Evolutionary conservation across 2,113 vertebrate species (phyloP).

Genomic region (Halcyon malimbica): DNA sequence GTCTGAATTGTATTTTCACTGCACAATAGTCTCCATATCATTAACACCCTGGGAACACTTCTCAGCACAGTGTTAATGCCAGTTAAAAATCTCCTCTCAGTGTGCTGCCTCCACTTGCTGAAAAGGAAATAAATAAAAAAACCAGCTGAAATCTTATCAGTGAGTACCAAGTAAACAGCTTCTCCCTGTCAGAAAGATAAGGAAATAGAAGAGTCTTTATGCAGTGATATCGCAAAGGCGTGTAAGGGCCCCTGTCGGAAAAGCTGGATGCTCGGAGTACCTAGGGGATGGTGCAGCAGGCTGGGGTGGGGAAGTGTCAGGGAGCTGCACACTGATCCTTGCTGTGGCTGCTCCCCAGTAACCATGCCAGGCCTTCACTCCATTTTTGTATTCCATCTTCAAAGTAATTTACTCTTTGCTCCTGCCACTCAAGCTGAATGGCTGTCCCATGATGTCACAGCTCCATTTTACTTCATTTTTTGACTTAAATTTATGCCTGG

Average conservation of each 20-base stretch:
- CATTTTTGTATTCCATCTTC: background rate
- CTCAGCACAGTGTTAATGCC: conserved; percentile 39
- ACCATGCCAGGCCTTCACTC: background rate
- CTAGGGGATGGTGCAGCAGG: background rate
- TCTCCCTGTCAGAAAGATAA: background rate
- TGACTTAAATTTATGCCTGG: background rate
- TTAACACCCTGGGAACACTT: conserved; percentile 58
- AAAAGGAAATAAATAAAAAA: conserved; percentile 28
- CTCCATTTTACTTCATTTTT: background rate
- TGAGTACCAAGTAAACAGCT: background rate
- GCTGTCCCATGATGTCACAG: background rate
- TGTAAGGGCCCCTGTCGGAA: accelerated
- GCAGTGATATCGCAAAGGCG: background rate
- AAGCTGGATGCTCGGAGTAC: background rate
- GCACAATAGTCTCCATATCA: conserved; percentile 37
- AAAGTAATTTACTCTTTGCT: background rate
- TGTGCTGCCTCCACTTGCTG: conserved; percentile 12
- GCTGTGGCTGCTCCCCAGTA: background rate
- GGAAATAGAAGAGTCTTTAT: background rate
- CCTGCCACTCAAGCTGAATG: background rate
- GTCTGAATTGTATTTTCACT: conserved; percentile 21
- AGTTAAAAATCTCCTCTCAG: conserved; percentile 63
- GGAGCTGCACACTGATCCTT: background rate
- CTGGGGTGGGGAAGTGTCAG: background rate
- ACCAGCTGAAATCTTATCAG: background rate